Evolutionary conservation across 1,140 invertebrate species (phyloP), one percentile per base, ranked within the genome.

Genomic region (Oryzaephilus surinamensis): DNA sequence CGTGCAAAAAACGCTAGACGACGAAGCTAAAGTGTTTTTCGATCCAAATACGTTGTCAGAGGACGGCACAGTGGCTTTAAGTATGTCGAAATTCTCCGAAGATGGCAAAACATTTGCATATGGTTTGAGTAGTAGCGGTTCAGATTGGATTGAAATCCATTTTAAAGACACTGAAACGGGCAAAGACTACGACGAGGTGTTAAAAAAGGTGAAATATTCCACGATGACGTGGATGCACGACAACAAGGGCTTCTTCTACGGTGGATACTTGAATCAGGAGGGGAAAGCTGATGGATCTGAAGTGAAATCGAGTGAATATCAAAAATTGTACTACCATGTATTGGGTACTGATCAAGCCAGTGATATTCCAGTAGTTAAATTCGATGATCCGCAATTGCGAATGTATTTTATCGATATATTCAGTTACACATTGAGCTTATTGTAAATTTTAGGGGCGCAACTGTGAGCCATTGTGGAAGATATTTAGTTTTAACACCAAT

Each of bases 191-290:
- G 73, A 80, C 3, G 96, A 99, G 65, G 67, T 79, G 6, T 66
- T 99, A 39, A 77, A 90, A 51, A 86, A 90, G 58, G 82, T 95
- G 0, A 97, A 97, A 65, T 97, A 90, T 64, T 85, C 88, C 0
- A 71, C 75, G 6, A 76, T 97, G 58, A 72, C 86, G 1, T 99
- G 95, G 94, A 94, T 90, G 21, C 88, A 92, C 55, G 93, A 98
- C 61, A 83, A 97, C 60, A 77, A 81, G 52, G 95, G 94, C 33
- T 73, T 98, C 37, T 98, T 99, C 66, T 98, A 98, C 68, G 85
- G 85, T 46, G 84, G 70, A 16, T 89, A 83, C 67, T 83, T 87
- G 11, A 77, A 87, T 21, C 79, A 87, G 57, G 69, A 77, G 43
- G 84, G 83, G 29, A 75, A 74, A 57, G 68, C 80, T 16, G 90